These are phyloP conservation scores for Vidua chalybeata DNA, from an alignment of 2,113 vertebrate genomes.

Conservation along the genomic window DNA sequence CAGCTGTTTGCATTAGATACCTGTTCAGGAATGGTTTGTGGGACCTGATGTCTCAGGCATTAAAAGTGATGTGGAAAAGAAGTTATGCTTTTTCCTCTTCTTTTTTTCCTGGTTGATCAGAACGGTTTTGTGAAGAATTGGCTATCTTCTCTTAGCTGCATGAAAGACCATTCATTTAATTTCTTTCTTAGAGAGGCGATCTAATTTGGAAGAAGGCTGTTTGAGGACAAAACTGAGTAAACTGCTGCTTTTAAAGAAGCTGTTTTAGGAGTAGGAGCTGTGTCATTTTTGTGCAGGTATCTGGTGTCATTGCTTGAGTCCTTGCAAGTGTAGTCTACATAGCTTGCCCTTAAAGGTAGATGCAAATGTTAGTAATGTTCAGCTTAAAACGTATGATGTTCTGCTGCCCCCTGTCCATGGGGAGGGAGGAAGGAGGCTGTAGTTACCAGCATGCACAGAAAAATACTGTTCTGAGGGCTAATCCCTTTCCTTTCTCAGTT, in stretches of 20 bases:
- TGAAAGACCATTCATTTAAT: background rate
- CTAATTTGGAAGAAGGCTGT: background rate
- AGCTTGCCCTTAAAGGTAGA: background rate
- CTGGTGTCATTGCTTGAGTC: background rate
- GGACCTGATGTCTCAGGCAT: background rate
- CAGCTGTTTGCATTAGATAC: background rate
- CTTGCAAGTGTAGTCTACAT: background rate
- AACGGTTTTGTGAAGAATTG: background rate
- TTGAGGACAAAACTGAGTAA: background rate
- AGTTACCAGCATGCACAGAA: background rate
- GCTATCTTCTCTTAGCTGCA: background rate
- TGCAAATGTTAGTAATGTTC: background rate
- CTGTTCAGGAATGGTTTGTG: background rate
- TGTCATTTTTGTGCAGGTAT: background rate
- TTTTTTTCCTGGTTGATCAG: background rate
- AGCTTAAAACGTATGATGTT: background rate
- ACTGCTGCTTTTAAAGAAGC: constrained; percentile 4
- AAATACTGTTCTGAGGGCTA: background rate
- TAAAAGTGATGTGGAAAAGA: background rate
- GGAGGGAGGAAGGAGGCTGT: background rate
- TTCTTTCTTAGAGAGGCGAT: background rate
- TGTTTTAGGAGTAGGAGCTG: background rate
- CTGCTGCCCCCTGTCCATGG: background rate
- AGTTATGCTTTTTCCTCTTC: background rate
- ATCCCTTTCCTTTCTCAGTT: constrained; percentile 73